These are phyloP conservation scores for Tachyglossus aculeatus DNA, from an alignment of 2,797 vertebrate genomes.

Conservation along the genomic window DNA sequence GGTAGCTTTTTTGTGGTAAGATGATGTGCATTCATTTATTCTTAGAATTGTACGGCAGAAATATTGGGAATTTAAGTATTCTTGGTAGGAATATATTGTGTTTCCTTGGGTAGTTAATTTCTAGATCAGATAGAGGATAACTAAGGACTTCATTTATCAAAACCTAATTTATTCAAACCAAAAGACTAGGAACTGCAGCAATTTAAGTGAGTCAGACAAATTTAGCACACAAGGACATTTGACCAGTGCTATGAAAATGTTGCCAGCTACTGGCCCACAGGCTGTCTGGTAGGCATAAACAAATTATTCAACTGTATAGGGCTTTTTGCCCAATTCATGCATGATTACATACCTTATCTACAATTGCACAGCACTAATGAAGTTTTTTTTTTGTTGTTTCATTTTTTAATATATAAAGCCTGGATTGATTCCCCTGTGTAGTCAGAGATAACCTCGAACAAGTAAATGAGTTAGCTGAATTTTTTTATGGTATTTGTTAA, in stretches of 20 bases:
- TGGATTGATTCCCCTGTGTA: constrained; percentile 15
- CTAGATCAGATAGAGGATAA: constrained; percentile 38
- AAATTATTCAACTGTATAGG: not conserved
- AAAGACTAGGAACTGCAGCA: not conserved
- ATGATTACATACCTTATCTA: constrained; percentile 24
- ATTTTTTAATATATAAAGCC: not conserved
- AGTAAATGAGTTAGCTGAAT: not conserved
- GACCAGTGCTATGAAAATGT: not conserved
- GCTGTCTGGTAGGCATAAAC: not conserved
- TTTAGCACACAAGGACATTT: not conserved
- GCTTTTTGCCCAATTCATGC: constrained; percentile 11
- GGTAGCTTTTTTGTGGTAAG: too few relatives aligned
- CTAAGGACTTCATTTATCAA: constrained; percentile 23
- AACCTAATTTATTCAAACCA: constrained; percentile 36
- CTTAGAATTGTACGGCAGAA: too few relatives aligned
- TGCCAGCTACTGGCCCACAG: not conserved
- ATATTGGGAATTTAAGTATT: constrained; percentile 16
- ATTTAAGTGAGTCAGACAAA: constrained; percentile 2
- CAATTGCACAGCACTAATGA: not conserved
- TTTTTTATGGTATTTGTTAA: too few relatives aligned
- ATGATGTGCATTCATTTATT: too few relatives aligned
- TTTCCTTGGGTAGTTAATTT: constrained; percentile 43
- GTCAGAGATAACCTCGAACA: not conserved
- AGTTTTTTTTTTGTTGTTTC: constrained; percentile 30
- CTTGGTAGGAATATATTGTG: not conserved